These are phyloP conservation scores for Champsocephalus esox DNA, from an alignment of 2,797 vertebrate species.

Conservation along the genomic window DNA sequence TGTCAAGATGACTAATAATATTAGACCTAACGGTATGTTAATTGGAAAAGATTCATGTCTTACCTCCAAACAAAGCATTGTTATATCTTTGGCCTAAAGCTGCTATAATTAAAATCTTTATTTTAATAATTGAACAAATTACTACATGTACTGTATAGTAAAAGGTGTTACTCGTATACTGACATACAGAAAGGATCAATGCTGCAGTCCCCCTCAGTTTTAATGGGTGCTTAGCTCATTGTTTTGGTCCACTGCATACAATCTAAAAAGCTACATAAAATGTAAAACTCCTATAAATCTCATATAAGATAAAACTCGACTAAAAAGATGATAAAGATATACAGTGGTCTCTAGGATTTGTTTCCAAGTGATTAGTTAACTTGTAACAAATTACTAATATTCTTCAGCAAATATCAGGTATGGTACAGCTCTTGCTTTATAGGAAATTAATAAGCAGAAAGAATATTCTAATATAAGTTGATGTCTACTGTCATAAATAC, in stretches of 20 bases:
- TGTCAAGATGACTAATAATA: slow-evolving; percentile 1
- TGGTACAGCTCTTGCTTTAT: not conserved
- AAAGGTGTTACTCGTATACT: not conserved
- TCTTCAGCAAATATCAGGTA: too few species aligned
- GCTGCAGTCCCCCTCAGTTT: slow-evolving; percentile 14
- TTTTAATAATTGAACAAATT: slow-evolving; percentile 18
- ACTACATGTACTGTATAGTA: not conserved
- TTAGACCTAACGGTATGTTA: not conserved
- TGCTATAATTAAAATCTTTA: slow-evolving; percentile 12
- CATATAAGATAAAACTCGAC: not conserved
- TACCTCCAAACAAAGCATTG: not conserved
- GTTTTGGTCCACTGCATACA: not conserved
- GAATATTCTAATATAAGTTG: not conserved
- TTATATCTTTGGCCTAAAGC: slow-evolving; percentile 1
- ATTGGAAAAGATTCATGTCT: not conserved
- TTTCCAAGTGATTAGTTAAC: not conserved
- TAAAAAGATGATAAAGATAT: not conserved
- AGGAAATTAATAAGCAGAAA: not conserved
- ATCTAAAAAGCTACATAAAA: not conserved
- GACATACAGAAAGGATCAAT: slow-evolving; percentile 4
- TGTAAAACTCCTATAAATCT: not conserved
- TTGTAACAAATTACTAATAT: not conserved
- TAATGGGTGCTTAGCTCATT: not conserved
- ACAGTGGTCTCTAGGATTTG: not conserved
- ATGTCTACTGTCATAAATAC: not conserved